Conservation (phyloP, 2,888 invertebrate genomes). For the Oligia strigilis region DNA sequence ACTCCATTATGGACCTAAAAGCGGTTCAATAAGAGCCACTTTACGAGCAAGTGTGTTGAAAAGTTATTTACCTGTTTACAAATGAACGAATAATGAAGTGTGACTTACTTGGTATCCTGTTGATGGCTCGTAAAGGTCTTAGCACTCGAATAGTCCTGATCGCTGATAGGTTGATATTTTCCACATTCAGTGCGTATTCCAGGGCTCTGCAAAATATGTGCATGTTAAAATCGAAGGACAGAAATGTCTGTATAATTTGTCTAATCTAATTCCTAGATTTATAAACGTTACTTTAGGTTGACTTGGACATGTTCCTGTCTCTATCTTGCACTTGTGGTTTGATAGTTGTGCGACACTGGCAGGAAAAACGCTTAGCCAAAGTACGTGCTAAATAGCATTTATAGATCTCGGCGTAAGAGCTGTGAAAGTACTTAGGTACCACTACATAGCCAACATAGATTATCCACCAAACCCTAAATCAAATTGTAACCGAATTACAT, state of each 20-base stretch:
- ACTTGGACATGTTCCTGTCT: background rate
- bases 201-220: slow-evolving; percentile 90
- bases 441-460: background rate
- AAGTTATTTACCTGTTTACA: background rate
- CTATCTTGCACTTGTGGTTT: background rate
- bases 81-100: slow-evolving; percentile 71
- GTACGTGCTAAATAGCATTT: too few relatives aligned
- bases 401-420: background rate
- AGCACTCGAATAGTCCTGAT: slow-evolving; percentile 99
- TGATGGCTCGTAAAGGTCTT: slow-evolving; percentile 99
- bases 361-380: too few relatives aligned
- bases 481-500: background rate
- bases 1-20: too few relatives aligned
- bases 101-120: slow-evolving; percentile 99
- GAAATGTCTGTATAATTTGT: background rate
- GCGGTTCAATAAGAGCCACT: too few relatives aligned
- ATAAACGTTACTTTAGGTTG: background rate
- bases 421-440: background rate
- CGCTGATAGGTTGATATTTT: slow-evolving; percentile 99
- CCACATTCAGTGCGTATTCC: slow-evolving; percentile 98
- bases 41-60: too few relatives aligned
- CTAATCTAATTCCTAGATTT: background rate
- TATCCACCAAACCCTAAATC: background rate
- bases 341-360: background rate
- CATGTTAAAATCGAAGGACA: background rate